These are phyloP conservation scores for Limnodromus scolopaceus DNA, from an alignment of 2,797 vertebrate species.

Conservation along the genomic window DNA sequence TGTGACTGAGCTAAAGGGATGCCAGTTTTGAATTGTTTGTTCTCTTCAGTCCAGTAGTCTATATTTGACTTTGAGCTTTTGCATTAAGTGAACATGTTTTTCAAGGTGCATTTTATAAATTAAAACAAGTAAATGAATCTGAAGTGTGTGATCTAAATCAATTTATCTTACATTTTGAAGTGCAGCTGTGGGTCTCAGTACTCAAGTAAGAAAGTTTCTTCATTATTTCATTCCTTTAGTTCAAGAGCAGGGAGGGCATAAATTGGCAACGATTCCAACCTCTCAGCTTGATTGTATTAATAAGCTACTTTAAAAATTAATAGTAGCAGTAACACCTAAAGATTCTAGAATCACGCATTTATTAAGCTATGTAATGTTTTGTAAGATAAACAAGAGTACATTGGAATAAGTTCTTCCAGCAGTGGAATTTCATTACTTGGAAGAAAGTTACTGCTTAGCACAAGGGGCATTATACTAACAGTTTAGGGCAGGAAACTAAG, in stretches of 20 bases:
- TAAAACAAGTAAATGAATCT: neutral
- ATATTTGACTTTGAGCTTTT: neutral
- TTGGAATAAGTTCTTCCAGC: neutral
- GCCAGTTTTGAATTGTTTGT: neutral
- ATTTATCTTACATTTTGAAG: neutral
- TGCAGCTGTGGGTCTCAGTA: neutral
- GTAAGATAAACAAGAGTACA: neutral
- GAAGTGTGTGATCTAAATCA: neutral
- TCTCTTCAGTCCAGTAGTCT: neutral
- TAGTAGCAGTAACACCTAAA: neutral
- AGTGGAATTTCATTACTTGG: neutral
- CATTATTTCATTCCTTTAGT: neutral
- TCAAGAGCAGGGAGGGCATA: neutral
- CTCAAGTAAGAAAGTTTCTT: neutral
- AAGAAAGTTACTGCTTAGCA: neutral
- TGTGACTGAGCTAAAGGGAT: neutral
- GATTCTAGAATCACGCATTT: neutral
- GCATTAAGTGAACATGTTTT: neutral
- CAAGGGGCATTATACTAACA: neutral
- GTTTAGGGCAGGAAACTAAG: neutral
- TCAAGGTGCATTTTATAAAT: conserved; percentile 21
- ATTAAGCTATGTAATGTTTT: neutral
- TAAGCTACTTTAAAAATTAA: neutral
- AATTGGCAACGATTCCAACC: neutral
- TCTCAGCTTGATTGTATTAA: neutral